phyloP scores from a whole-genome alignment of 2,113 vertebrate species.

The Romanogobio albipinnatus region DNA sequence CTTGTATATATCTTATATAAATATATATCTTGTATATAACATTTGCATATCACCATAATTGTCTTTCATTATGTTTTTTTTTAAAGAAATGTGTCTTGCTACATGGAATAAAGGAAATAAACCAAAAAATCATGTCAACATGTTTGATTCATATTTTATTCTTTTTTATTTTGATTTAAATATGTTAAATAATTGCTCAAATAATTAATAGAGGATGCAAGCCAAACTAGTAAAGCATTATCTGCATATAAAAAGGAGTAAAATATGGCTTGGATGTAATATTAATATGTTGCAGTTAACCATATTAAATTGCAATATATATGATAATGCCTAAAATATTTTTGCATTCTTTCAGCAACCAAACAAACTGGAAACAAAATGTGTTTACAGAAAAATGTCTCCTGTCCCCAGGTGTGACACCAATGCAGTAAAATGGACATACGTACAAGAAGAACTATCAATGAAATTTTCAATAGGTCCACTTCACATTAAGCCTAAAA shows the following conservation, averaged over 20 bases:
- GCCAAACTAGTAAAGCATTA: neutral
- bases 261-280: neutral
- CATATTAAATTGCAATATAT: neutral
- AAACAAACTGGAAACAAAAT: neutral
- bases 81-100: neutral
- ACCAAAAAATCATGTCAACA: neutral
- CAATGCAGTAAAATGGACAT: slow-evolving; percentile 22
- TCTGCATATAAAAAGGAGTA: no score
- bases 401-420: neutral
- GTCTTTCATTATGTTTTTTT: neutral
- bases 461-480: slow-evolving; percentile 15
- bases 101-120: neutral
- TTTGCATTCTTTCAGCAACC: slow-evolving; percentile 11
- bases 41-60: neutral
- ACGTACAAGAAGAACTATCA: slow-evolving; percentile 7
- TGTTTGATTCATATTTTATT: neutral
- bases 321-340: neutral
- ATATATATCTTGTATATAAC: neutral
- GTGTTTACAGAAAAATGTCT: slow-evolving; percentile 35
- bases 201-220: neutral
- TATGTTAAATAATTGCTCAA: neutral
- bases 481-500: slow-evolving; percentile 41
- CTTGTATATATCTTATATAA: slow-evolving; percentile 11
- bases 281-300: neutral
- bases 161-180: neutral